Evolutionary conservation across 2,888 invertebrate species (phyloP), one percentile per base, ranked within the genome.

Genomic region (Ochropleura leucogaster): DNA sequence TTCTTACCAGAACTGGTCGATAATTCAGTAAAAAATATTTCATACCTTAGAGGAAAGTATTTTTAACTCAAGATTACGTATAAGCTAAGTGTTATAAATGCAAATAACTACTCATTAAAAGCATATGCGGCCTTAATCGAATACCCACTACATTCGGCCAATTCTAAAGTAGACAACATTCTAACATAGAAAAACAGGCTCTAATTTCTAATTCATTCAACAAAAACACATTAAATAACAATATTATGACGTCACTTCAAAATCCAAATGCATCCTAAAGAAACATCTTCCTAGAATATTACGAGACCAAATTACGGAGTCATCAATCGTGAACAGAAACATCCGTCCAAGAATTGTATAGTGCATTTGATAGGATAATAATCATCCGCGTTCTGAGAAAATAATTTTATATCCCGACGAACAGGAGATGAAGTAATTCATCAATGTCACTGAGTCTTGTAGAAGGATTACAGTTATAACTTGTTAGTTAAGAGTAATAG

Each of bases 401-500:
- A 84, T 82, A 74, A 79, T 84, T 69, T 79, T 77, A 64, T 76
- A 64, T 75, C 71, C 69, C 72, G 77, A 74, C 68, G 55, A 73
- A 84, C 79, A 76, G 85, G 82, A 87, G 85, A 85, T 87, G 85
- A 83, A 78, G 79, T 76, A 77, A 87, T 88, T 74, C 76, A 85
- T 87, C 87, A 87, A 80, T 85, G 87, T 88, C 88, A 80, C 47
- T 65, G 82, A 80, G 86, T 88, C 85, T 68, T 51, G 73, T 80
- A 83, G 83, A 79, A 83, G 81, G 71, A 86, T 88, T 88, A 82
- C 80, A 69, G 65, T 82, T 79, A 76, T 79, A 73, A 82, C 75
- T 77, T 75, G 81, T 72, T 83, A 73, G 77, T 74, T 64, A 74
- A 73, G 75, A 78, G 67, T 83, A 75, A 84, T 83, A 46, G 77